phyloP scores from a whole-genome alignment of 2,797 vertebrate genomes.

The Scolopax bukidnonensis region DNA sequence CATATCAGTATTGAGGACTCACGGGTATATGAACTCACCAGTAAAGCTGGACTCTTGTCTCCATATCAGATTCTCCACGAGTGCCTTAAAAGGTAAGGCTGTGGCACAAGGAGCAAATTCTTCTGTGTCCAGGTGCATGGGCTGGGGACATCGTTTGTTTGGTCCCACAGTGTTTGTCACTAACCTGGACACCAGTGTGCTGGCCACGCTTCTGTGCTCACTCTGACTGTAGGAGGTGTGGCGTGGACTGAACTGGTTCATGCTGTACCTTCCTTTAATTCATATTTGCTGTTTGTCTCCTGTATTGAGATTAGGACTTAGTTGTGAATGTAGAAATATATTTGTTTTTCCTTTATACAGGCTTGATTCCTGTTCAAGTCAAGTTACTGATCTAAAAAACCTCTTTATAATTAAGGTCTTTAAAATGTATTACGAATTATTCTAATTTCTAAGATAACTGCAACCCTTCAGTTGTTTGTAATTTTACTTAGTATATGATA shows the following conservation, averaged over 20 bases:
- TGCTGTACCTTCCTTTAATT: neutral
- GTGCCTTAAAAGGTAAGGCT: constrained; percentile 98
- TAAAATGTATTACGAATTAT: neutral
- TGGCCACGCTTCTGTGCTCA: neutral
- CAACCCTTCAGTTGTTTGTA: neutral
- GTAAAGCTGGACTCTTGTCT: constrained; percentile 98
- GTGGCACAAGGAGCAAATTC: rapidly evolving
- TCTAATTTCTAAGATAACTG: neutral
- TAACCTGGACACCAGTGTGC: neutral
- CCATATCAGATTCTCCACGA: constrained; percentile 99
- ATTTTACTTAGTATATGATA: neutral
- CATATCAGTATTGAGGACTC: constrained; percentile 99
- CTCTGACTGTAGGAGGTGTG: rapidly evolving
- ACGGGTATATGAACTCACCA: constrained; percentile 97
- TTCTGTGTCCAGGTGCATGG: neutral
- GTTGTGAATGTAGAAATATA: neutral
- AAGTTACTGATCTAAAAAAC: neutral
- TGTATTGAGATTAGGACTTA: neutral
- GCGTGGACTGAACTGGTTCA: neutral
- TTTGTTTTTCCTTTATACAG: neutral
- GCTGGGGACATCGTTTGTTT: rapidly evolving
- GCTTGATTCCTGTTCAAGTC: neutral
- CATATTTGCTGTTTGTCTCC: neutral
- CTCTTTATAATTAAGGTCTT: neutral
- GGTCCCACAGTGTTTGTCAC: no score